These are phyloP conservation scores for Thumatha senex DNA, from an alignment of 2,888 invertebrate species.

Conservation along the genomic window DNA sequence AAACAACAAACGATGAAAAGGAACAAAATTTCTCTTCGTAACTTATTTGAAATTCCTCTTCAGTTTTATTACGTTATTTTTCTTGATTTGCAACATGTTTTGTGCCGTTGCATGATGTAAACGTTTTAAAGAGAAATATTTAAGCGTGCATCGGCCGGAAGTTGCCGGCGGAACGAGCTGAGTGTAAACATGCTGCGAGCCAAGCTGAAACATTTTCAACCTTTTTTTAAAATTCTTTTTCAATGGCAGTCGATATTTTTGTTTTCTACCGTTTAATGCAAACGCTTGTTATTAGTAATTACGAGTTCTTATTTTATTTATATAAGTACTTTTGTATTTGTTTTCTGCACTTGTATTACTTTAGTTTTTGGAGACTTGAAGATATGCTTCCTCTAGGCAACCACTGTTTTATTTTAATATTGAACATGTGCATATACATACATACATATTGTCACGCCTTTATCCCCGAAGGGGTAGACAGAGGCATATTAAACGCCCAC, in stretches of 20 bases:
- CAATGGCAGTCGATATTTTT: slow-evolving; percentile 42
- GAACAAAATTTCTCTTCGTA: too few relatives aligned
- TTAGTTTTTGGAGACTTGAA: too few relatives aligned
- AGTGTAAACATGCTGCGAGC: slow-evolving; percentile 59
- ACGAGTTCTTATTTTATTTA: neutral
- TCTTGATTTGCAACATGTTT: slow-evolving; percentile 33
- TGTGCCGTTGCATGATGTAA: slow-evolving; percentile 41
- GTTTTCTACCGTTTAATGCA: slow-evolving; percentile 27
- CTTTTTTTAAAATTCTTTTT: slow-evolving; percentile 48
- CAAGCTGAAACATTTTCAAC: slow-evolving; percentile 55
- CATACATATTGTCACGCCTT: too few relatives aligned
- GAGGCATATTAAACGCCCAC: too few relatives aligned
- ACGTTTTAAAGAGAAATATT: slow-evolving; percentile 58
- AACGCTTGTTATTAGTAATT: slow-evolving; percentile 13
- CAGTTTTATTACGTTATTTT: slow-evolving; percentile 26
- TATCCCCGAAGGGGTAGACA: too few relatives aligned
- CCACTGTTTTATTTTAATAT: too few relatives aligned
- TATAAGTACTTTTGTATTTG: neutral
- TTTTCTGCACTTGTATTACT: too few relatives aligned
- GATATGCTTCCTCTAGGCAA: too few relatives aligned
- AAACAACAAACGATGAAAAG: too few relatives aligned
- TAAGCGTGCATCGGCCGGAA: slow-evolving; percentile 59
- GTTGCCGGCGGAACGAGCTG: slow-evolving; percentile 49
- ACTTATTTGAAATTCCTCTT: slow-evolving; percentile 1
- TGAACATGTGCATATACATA: too few relatives aligned